phyloP scores from a whole-genome alignment of 2,888 invertebrate genomes.

The Polyommatus icarus region DNA sequence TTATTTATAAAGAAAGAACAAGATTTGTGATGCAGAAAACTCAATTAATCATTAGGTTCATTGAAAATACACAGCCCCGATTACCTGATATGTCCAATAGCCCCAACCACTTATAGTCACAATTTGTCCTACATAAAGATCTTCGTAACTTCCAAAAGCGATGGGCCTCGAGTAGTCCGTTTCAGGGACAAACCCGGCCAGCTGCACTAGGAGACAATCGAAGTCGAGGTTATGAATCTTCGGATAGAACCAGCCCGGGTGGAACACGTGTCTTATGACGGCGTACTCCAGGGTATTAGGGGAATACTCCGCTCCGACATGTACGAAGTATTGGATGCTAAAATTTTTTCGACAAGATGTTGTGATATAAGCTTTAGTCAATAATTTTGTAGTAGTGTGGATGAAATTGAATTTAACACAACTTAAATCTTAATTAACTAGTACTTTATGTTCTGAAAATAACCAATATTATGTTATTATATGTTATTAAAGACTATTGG shows the following conservation, averaged over 20 bases:
- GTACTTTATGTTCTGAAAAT: too few relatives aligned
- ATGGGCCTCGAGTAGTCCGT: background rate
- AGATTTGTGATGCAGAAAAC: background rate
- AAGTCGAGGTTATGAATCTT: background rate
- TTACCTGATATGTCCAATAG: background rate
- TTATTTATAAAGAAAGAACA: too few relatives aligned
- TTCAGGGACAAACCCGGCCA: background rate
- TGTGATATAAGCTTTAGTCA: too few relatives aligned
- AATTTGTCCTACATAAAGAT: background rate
- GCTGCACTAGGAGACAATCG: background rate
- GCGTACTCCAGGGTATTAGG: background rate
- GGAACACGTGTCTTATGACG: background rate
- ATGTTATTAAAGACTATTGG: too few relatives aligned
- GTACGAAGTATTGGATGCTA: background rate
- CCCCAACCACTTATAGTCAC: background rate
- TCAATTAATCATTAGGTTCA: too few relatives aligned
- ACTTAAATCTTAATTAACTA: too few relatives aligned
- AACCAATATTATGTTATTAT: too few relatives aligned
- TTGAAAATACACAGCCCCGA: too few relatives aligned
- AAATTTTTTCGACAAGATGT: too few relatives aligned
- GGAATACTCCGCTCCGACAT: background rate
- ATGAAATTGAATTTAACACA: too few relatives aligned
- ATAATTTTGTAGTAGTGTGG: too few relatives aligned
- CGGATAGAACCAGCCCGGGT: background rate
- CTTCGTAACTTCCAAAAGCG: background rate